Conservation (phyloP, 1,140 invertebrate genomes). For the Drosophila ercepeae region DNA sequence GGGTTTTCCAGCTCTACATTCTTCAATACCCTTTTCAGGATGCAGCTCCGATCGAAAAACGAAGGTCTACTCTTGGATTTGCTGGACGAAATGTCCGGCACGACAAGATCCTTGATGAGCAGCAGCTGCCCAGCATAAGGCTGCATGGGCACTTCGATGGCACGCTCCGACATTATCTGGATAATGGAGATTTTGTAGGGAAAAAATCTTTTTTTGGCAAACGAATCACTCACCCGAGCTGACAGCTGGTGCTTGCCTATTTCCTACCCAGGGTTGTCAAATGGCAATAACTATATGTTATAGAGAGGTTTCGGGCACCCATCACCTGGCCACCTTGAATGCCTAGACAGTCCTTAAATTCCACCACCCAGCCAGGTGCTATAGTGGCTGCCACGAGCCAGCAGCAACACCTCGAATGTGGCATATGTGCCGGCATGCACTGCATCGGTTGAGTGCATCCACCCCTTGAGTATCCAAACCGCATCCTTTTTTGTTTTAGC, state of each 20-base stretch:
- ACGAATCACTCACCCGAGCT: not conserved
- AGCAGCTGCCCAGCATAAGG: constrained; percentile 38
- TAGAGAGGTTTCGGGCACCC: not conserved
- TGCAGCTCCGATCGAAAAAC: constrained; percentile 31
- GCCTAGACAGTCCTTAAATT: constrained; percentile 5
- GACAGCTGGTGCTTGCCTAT: not conserved
- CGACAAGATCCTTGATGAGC: constrained; percentile 30
- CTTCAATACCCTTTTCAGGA: constrained; percentile 24
- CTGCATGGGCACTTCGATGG: not conserved
- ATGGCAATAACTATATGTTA: not conserved
- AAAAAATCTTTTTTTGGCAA: not conserved
- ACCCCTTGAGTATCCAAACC: constrained; percentile 36
- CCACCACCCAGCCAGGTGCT: constrained; percentile 40
- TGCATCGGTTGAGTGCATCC: constrained; percentile 56
- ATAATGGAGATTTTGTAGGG: not conserved
- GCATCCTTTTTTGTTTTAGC: constrained; percentile 28
- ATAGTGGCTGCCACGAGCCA: constrained; percentile 38
- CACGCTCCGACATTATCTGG: not conserved
- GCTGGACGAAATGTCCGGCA: constrained; percentile 8
- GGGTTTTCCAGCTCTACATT: not conserved
- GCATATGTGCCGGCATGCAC: constrained; percentile 68
- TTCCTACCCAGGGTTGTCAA: not conserved
- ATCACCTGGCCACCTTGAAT: not conserved
- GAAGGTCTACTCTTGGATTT: not conserved
- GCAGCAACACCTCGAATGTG: constrained; percentile 29